phyloP scores from a whole-genome alignment of 1,140 invertebrate species.

The Caenorhabditis tropicalis region DNA sequence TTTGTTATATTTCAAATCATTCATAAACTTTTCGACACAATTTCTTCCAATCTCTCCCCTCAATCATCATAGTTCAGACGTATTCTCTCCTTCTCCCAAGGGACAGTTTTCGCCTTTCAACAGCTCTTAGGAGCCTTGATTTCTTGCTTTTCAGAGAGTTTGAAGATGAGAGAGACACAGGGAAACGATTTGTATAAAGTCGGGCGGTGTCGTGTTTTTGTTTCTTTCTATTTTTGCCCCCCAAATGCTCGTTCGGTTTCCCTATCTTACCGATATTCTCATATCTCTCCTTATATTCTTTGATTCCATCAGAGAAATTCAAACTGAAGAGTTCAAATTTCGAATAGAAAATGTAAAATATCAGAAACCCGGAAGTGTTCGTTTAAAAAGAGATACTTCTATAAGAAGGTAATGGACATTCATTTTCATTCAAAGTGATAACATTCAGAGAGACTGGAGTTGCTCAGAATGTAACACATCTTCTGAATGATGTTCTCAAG shows the following conservation, averaged over 20 bases:
- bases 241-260: background rate
- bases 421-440: background rate
- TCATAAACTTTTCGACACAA: conserved; percentile 41
- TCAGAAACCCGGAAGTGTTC: background rate
- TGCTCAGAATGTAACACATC: conserved; percentile 33
- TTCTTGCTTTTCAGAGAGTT: background rate
- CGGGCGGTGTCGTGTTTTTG: background rate
- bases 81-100: background rate
- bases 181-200: conserved; percentile 31
- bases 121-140: background rate
- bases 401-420: background rate
- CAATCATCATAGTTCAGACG: conserved; percentile 18
- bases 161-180: background rate
- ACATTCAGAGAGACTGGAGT: background rate
- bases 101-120: conserved; percentile 29
- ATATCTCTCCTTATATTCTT: background rate
- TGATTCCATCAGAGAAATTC: background rate
- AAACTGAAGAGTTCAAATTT: background rate
- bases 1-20: background rate
- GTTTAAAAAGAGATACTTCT: background rate
- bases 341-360: conserved; percentile 25
- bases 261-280: background rate
- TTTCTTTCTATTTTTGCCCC: conserved; percentile 26
- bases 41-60: background rate
- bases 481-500: conserved; percentile 40